Evolutionary conservation across 2,888 invertebrate genomes (phyloP), one percentile per base, ranked within the genome.

Genomic region (Bugula neritina): DNA sequence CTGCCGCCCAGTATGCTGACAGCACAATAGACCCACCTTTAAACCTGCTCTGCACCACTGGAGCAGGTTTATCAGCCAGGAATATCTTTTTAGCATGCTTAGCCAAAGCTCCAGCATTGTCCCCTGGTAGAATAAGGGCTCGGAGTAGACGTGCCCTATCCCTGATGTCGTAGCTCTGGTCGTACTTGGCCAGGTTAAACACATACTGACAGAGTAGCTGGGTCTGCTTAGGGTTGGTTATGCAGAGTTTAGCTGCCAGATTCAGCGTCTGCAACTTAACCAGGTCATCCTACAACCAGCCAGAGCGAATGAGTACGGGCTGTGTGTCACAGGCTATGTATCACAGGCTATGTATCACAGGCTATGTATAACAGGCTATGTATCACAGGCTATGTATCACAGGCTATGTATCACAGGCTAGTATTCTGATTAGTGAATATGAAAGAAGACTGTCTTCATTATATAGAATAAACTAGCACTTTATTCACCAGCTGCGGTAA

Each of bases 261-360:
- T 97, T 99, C 55, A 99, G 87, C 25, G 95, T 90, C 86, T 99
- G 98, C 55, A 99, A 87, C 83, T 98, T 97, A 0, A 98, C 97
- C 72, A 93, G 91, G 81, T 96, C 94, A 80, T 96, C 93, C 90
- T 70, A 57, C 21, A 58, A 69, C 52, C 10, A 21, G 21, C 10
- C 10, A 10, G 52, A 52, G 52, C 52, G 10, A 52, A 13, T 13
- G 52, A 52, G 52, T 21, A 13, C 10, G n/a, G n/a, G n/a, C n/a
- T n/a, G n/a, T n/a, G n/a, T n/a, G n/a, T n/a, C n/a, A n/a, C n/a
- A n/a, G n/a, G n/a, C n/a, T n/a, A n/a, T n/a, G n/a, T n/a, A n/a
- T n/a, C n/a, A n/a, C 52, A 52, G 52, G 52, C 52, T 52, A 52
- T 21, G n/a, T n/a, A n/a, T n/a, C n/a, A n/a, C n/a, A n/a, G n/a